These are phyloP conservation scores for Cecropterus lyciades DNA, from an alignment of 1,140 invertebrate genomes.

Conservation along the genomic window DNA sequence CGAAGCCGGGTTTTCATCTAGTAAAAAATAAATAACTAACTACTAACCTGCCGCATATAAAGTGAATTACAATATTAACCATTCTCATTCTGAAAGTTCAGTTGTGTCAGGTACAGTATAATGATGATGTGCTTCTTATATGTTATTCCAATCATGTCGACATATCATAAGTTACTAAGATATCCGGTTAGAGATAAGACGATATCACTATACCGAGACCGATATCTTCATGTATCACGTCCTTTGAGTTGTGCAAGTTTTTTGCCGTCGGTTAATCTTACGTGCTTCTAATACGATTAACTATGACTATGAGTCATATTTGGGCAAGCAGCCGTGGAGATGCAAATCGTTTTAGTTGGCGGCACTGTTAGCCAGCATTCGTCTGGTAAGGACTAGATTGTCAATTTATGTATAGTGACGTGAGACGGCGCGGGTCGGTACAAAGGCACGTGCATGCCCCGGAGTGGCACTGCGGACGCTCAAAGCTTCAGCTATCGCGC, in stretches of 20 bases:
- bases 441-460: constrained; percentile 77
- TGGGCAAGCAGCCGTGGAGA: constrained; percentile 26
- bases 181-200: constrained; percentile 16
- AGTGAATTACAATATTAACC: too few relatives aligned
- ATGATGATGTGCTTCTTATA: neutral
- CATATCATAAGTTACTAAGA: constrained; percentile 4
- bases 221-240: constrained; percentile 21
- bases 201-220: neutral
- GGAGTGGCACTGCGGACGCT: constrained; percentile 57
- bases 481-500: constrained; percentile 67
- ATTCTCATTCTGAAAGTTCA: too few relatives aligned
- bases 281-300: constrained; percentile 27
- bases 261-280: constrained; percentile 19
- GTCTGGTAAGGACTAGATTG: constrained; percentile 60
- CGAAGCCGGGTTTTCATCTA: too few relatives aligned
- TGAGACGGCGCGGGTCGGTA: constrained; percentile 58
- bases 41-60: too few relatives aligned
- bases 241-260: constrained; percentile 26
- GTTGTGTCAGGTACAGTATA: too few relatives aligned
- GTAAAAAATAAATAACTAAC: too few relatives aligned
- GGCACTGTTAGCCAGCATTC: constrained; percentile 33
- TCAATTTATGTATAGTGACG: constrained; percentile 69
- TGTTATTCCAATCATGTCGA: neutral
- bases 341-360: constrained; percentile 34
- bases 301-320: constrained; percentile 21